phyloP scores from a whole-genome alignment of 1,140 invertebrate species.

The Trichonephila clavipes region DNA sequence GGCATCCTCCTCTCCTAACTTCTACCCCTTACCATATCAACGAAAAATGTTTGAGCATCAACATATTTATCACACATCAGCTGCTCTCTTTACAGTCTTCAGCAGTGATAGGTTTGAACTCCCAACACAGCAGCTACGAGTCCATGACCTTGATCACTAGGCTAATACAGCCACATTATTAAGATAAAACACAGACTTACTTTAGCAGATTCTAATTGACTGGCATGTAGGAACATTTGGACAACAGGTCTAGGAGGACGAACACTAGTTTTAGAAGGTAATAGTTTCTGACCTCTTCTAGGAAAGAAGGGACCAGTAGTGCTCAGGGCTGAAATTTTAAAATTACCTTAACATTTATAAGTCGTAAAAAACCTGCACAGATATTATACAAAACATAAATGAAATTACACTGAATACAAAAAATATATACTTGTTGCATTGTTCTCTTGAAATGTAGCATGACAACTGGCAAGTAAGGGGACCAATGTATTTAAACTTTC shows the following conservation, averaged over 20 bases:
- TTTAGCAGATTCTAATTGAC: conserved; percentile 87
- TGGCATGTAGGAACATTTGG: conserved; percentile 91
- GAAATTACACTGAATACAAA: background rate
- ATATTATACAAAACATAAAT: background rate
- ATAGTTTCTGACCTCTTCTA: conserved; percentile 83
- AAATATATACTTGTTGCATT: conserved; percentile 80
- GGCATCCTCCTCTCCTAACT: no score
- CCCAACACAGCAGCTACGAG: no score
- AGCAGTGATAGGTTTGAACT: no score
- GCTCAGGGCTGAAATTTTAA: conserved; percentile 79
- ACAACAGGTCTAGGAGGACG: conserved; percentile 90
- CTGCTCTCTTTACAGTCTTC: no score
- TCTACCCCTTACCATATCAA: no score
- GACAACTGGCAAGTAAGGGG: conserved; percentile 91
- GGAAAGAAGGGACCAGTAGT: conserved; percentile 89
- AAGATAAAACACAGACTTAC: conserved; percentile 79
- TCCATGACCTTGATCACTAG: no score
- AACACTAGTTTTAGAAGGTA: conserved; percentile 84
- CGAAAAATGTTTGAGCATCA: no score
- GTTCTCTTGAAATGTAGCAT: conserved; percentile 89
- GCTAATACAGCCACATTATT: no score
- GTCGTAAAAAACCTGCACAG: background rate
- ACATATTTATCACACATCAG: no score
- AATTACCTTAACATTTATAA: background rate
- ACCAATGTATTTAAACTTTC: conserved; percentile 91